Evolutionary conservation across 2,113 vertebrate genomes (phyloP), one percentile per base, ranked within the genome.

Genomic region (Lathamus discolor): DNA sequence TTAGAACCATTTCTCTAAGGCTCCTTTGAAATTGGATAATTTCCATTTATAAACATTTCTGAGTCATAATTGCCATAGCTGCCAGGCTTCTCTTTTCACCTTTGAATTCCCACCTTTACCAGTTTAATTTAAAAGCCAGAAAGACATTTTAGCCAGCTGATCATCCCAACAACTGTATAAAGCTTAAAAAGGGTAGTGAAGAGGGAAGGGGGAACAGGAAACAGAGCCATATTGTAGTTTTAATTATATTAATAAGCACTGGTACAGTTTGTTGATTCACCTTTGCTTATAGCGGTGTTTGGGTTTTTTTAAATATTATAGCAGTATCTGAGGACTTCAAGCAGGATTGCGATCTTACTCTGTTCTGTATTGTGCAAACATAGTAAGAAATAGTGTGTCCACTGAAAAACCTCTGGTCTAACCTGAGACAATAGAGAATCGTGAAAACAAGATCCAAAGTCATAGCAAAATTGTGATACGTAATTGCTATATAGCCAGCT

Each of bases 161-260:
- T 17, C 13, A 63, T 29, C 13, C 31, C 18, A 77, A 54, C 15
- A 82, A 19, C 29, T 68, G 23, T 13, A 28, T 10, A 35, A 3
- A 61, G 6, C 11, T 67, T 72, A 67, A 70, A 59, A 37, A 33
- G 6, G 2, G 14, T 13, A 18, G 6, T 20, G 14, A 66, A 5
- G 4, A 43, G 3, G 8, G 10, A 35, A 3, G 11, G 3, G 7
- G 8, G 4, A 61, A 61, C 20, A 2, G 8, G 8, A 3, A 61
- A 61, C 24, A 46, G 4, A 64, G 3, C 8, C 41, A 25, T 15
- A 22, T 4, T 13, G 14, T 72, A 24, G 13, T 48, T 81, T 77
- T 49, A 73, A 29, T 24, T 0, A 20, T 8, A 48, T 35, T 11
- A 72, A 61, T 37, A 76, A 46, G 18, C 16, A 77, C 8, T 68